phyloP scores from a whole-genome alignment of 2,888 invertebrate genomes.

The Athetis lepigone region DNA sequence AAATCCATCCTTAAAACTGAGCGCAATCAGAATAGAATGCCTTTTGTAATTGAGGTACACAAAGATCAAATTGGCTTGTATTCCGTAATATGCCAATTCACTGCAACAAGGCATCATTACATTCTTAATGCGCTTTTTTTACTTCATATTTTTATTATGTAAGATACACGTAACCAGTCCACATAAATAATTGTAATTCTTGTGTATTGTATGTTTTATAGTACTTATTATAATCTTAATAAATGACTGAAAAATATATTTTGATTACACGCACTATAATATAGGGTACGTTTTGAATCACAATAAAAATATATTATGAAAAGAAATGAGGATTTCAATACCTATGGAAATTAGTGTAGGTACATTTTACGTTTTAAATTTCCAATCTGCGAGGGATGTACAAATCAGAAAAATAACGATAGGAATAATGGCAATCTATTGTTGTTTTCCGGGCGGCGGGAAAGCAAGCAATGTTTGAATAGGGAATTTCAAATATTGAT shows the following conservation, averaged over 20 bases:
- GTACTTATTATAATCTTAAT: slow-evolving; percentile 6
- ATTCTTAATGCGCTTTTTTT: slow-evolving; percentile 1
- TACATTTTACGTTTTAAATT: slow-evolving; percentile 48
- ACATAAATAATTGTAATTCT: slow-evolving; percentile 27
- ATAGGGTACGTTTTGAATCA: slow-evolving; percentile 23
- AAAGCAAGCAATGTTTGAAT: slow-evolving; percentile 43
- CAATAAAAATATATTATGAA: slow-evolving; percentile 39
- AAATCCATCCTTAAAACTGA: slow-evolving; percentile 2
- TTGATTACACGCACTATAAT: slow-evolving; percentile 12
- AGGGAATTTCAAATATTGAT: slow-evolving; percentile 47
- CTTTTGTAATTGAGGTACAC: not conserved
- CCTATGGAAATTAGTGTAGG: slow-evolving; percentile 23
- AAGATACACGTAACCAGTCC: slow-evolving; percentile 43
- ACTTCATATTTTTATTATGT: slow-evolving; percentile 14
- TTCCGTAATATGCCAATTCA: not conserved
- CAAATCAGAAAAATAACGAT: slow-evolving; percentile 31
- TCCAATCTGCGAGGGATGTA: slow-evolving; percentile 41
- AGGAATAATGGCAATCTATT: slow-evolving; percentile 42
- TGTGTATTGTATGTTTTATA: slow-evolving; percentile 38
- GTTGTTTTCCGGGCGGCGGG: slow-evolving; percentile 36
- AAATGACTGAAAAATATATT: slow-evolving; percentile 50
- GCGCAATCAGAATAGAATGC: slow-evolving; percentile 8
- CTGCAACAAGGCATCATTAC: not conserved
- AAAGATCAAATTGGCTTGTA: slow-evolving; percentile 24
- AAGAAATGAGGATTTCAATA: slow-evolving; percentile 39